Evolutionary conservation across 2,113 vertebrate species (phyloP), one percentile per base, ranked within the genome.

Genomic region (Procapra przewalskii): DNA sequence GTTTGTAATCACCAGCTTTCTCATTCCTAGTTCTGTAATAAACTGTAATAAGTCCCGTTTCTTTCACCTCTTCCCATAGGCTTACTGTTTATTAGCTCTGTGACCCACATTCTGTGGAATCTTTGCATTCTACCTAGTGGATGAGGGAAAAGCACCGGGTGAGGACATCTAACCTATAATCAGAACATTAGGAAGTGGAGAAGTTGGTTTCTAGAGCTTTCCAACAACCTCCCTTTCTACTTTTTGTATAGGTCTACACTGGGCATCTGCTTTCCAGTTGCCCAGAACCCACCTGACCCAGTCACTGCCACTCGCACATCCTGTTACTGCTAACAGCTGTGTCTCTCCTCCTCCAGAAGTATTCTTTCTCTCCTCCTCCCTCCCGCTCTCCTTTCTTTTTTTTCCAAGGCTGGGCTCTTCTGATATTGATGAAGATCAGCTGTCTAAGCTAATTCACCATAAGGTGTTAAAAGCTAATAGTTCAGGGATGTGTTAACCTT

Each of bases 161-260:
- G 5, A 71, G 33, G 62, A 71, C 21, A 21, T 36, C 13, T 50
- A 29, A 45, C 17, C 94, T 9, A 3, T 3, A 23, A 59, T 57
- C 11, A 82, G 57, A 75, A 92, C 79, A 84, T 12, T 80, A 45
- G 40, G 23, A 60, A 45, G 13, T 71, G 25, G 14, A 96, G 43
- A 88, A 43, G 23, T 10, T 90, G 33, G 23, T 59, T 52, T 94
- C 91, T 88, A 85, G 71, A 81, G n/a, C 7, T 57, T 92, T 91
- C 95, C 55, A 55, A 1, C 2, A 7, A 0, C 48, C 50, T 54
- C 79, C 25, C 15, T 87, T 57, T 31, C 55, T 52, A 16, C 62
- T 79, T 84, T 64, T 55, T 13, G 48, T 4, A 4, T 11, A 50
- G 33, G 12, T 36, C 12, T 9, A 7, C 31, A 5, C 0, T 40